Conservation (phyloP, 2,113 vertebrate genomes). For the Cricetomys ansorgei region DNA sequence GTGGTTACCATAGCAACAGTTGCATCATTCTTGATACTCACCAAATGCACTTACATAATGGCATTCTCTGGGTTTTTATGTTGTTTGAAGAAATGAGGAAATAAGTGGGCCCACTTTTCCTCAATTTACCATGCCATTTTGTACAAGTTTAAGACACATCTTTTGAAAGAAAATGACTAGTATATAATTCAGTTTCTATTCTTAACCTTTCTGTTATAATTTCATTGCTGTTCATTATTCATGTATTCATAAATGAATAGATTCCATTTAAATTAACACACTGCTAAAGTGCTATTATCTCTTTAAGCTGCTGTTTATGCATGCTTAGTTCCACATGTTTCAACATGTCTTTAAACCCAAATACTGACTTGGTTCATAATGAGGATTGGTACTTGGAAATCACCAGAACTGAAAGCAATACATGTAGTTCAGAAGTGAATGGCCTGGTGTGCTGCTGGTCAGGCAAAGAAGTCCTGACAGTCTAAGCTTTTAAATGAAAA, state of each 20-base stretch:
- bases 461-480: not conserved
- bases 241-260: slow-evolving; percentile 65
- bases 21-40: slow-evolving; percentile 78
- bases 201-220: slow-evolving; percentile 54
- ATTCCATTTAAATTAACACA: slow-evolving; percentile 58
- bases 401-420: slow-evolving; percentile 42
- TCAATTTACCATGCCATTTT: slow-evolving; percentile 51
- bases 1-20: slow-evolving; percentile 73
- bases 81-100: slow-evolving; percentile 70
- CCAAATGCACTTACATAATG: slow-evolving; percentile 75
- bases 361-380: slow-evolving; percentile 60
- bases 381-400: slow-evolving; percentile 49
- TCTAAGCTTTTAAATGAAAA: slow-evolving; percentile 57
- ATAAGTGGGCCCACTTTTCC: slow-evolving; percentile 52
- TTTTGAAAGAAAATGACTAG: slow-evolving; percentile 55
- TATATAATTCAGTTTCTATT: slow-evolving; percentile 54
- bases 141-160: slow-evolving; percentile 37
- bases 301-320: slow-evolving; percentile 58
- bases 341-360: slow-evolving; percentile 54
- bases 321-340: slow-evolving; percentile 59
- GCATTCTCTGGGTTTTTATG: slow-evolving; percentile 58
- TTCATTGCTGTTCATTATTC: slow-evolving; percentile 49
- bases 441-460: slow-evolving; percentile 13
- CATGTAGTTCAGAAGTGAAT: slow-evolving; percentile 6
- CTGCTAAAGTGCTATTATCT: slow-evolving; percentile 58